Conservation (phyloP, 2,888 invertebrate species). For the Magallana nippona region DNA sequence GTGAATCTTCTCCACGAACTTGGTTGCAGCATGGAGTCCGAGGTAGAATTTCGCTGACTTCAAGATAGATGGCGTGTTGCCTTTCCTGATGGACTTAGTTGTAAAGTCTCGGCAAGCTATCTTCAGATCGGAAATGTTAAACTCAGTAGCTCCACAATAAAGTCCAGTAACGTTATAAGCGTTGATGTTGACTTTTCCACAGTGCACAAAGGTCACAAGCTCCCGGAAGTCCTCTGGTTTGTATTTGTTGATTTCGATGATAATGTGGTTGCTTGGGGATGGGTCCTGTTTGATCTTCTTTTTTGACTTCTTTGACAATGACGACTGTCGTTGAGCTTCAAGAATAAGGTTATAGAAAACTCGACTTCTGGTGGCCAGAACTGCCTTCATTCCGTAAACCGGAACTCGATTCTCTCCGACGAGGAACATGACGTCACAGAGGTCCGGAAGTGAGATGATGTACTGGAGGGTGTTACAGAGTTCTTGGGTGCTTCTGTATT, state of each 20-base stretch:
- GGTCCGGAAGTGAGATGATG: slow-evolving; percentile 40
- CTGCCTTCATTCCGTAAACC: slow-evolving; percentile 35
- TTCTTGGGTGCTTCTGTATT: slow-evolving; percentile 30
- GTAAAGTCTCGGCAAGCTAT: slow-evolving; percentile 38
- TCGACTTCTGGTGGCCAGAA: slow-evolving; percentile 32
- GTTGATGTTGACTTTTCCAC: slow-evolving; percentile 35
- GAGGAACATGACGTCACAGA: slow-evolving; percentile 41
- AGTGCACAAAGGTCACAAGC: slow-evolving; percentile 27
- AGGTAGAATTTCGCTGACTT: slow-evolving; percentile 12
- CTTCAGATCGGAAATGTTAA: slow-evolving; percentile 37
- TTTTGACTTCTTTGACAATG: neutral
- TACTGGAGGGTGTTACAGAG: slow-evolving; percentile 35
- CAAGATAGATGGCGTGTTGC: neutral
- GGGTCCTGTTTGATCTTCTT: neutral
- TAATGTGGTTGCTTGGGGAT: neutral
- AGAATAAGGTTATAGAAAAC: slow-evolving; percentile 32
- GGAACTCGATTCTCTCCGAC: slow-evolving; percentile 39
- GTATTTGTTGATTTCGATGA: slow-evolving; percentile 38
- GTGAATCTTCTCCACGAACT: slow-evolving; percentile 11
- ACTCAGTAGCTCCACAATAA: slow-evolving; percentile 37
- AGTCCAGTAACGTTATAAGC: slow-evolving; percentile 28
- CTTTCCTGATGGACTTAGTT: neutral
- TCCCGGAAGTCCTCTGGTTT: slow-evolving; percentile 29
- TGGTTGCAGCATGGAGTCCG: neutral
- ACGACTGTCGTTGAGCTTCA: slow-evolving; percentile 1